A percentile compares a stretch with the other conserved stretches of the same genome.
Conservation (phyloP, 2,113 vertebrate genomes). For the Buteo buteo region DNA sequence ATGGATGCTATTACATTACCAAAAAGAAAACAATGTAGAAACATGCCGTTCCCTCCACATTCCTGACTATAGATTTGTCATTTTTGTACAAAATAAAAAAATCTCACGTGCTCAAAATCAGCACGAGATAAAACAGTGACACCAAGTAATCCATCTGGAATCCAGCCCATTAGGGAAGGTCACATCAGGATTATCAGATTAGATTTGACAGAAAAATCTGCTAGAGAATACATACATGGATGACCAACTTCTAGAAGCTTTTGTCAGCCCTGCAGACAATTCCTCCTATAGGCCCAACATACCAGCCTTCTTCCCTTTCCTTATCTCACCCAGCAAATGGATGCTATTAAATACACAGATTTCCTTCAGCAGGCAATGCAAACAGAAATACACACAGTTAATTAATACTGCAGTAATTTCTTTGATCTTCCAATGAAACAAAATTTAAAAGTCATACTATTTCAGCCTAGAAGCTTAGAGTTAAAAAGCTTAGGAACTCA, state of each 20-base stretch:
- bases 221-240: not conserved
- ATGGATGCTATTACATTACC: not conserved
- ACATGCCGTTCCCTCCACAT: not conserved
- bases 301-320: not conserved
- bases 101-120: not conserved
- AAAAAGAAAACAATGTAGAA: not conserved
- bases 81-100: not conserved
- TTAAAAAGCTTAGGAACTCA: slow-evolving; percentile 63
- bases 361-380: not conserved
- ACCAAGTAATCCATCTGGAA: not conserved
- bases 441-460: slow-evolving; percentile 41
- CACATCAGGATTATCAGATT: not conserved
- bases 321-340: slow-evolving; percentile 12
- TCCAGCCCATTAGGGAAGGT: not conserved
- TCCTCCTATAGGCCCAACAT: not conserved
- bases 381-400: slow-evolving; percentile 8
- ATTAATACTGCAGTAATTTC: slow-evolving; percentile 15
- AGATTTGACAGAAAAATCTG: not conserved
- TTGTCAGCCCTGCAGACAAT: not conserved
- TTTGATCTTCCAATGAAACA: slow-evolving; percentile 41
- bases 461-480: slow-evolving; percentile 30
- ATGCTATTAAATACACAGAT: not conserved
- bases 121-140: not conserved
- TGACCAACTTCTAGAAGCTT: not conserved
- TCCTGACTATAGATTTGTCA: not conserved